A percentile compares a stretch with the other conserved stretches of the same genome.
Conservation (phyloP, 2,888 invertebrate genomes). For the Oligia latruncula region DNA sequence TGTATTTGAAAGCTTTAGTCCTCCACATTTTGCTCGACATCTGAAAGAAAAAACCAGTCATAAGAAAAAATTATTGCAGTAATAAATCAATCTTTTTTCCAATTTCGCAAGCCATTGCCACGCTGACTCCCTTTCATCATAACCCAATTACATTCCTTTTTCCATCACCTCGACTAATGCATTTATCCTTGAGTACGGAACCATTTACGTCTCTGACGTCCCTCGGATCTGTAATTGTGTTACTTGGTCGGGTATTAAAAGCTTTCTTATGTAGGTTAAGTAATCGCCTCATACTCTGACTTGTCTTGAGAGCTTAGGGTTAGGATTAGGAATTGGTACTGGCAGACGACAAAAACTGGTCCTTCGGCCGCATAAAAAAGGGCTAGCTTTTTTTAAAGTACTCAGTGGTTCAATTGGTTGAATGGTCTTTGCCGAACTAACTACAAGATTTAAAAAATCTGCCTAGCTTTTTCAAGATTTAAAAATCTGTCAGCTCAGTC, state of each 20-base stretch:
- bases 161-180: conserved; percentile 62
- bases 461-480: background rate
- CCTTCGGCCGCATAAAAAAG: background rate
- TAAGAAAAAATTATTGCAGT: background rate
- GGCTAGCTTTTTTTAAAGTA: background rate
- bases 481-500: too few species aligned
- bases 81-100: conserved; percentile 7
- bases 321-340: conserved; percentile 12
- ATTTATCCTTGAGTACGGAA: conserved; percentile 58
- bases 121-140: conserved; percentile 42
- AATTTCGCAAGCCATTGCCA: conserved; percentile 31
- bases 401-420: background rate
- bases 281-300: conserved; percentile 29
- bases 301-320: conserved; percentile 6
- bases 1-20: background rate
- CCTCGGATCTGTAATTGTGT: conserved; percentile 67
- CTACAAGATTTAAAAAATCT: background rate
- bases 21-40: background rate
- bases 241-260: conserved; percentile 71
- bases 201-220: conserved; percentile 66
- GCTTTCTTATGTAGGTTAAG: conserved; percentile 67
- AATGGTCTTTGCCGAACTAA: background rate
- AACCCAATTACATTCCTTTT: conserved; percentile 57
- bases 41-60: background rate
- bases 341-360: background rate